A percentile compares a stretch with the other conserved stretches of the same genome.
Conservation (phyloP, 2,888 invertebrate genomes). For the Tyria jacobaeae region DNA sequence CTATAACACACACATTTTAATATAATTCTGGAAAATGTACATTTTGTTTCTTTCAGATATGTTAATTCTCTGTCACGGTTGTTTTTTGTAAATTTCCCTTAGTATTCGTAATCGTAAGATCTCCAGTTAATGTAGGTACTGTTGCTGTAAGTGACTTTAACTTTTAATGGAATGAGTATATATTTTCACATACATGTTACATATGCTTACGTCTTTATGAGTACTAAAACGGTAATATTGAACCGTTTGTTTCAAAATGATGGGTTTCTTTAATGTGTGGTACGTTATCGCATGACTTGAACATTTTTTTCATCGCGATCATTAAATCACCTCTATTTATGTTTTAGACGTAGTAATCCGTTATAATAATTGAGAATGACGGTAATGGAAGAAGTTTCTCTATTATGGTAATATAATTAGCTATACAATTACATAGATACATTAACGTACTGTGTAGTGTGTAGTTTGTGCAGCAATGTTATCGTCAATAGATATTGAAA, state of each 20-base stretch:
- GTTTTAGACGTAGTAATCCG: conserved; percentile 49
- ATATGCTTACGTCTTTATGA: conserved; percentile 13
- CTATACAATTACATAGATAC: conserved; percentile 20
- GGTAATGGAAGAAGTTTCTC: conserved; percentile 42
- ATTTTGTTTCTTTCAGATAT: background rate
- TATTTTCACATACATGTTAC: background rate
- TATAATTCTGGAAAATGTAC: too few relatives aligned
- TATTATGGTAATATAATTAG: conserved; percentile 36
- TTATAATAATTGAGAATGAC: conserved; percentile 51
- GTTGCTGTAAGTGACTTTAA: too few relatives aligned
- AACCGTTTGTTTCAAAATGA: conserved; percentile 64
- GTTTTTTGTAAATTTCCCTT: too few relatives aligned
- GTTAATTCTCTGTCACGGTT: background rate
- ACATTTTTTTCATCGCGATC: conserved; percentile 50
- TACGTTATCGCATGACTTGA: conserved; percentile 62
- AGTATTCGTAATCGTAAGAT: too few relatives aligned
- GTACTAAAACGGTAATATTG: conserved; percentile 56
- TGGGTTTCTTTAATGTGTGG: conserved; percentile 52
- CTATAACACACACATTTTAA: too few relatives aligned
- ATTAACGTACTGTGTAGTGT: conserved; percentile 20
- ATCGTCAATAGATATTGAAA: conserved; percentile 31
- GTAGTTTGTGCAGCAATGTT: conserved; percentile 13
- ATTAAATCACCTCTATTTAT: conserved; percentile 48
- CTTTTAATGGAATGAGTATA: conserved; percentile 12
- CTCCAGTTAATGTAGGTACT: background rate